Conservation (phyloP, 2,113 vertebrate genomes). For the Cichladusa arquata region DNA sequence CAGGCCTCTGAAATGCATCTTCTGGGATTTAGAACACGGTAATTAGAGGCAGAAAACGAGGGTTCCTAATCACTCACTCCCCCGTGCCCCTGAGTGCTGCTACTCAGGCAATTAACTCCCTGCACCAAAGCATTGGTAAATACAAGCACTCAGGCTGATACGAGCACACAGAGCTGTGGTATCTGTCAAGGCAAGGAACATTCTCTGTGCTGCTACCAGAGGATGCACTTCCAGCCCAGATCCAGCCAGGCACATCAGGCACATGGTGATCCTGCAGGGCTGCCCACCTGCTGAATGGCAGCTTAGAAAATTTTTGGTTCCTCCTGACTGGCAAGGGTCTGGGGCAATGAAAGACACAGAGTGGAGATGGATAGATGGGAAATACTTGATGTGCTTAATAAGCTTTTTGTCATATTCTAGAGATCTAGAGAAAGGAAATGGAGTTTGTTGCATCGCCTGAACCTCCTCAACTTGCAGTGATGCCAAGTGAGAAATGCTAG, state of each 20-base stretch:
- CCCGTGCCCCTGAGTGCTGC: slow-evolving; percentile 37
- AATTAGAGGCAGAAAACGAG: slow-evolving; percentile 63
- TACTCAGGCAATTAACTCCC: slow-evolving; percentile 59
- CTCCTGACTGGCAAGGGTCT: rapidly evolving
- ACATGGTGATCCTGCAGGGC: background rate
- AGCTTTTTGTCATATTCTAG: background rate
- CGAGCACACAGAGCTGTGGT: background rate
- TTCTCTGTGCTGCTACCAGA: background rate
- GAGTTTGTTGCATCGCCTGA: background rate
- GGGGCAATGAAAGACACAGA: background rate
- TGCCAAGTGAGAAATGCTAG: background rate
- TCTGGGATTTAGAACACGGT: slow-evolving; percentile 31
- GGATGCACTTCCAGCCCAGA: background rate
- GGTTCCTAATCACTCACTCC: slow-evolving; percentile 50
- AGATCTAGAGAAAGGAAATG: background rate
- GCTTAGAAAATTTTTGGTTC: background rate
- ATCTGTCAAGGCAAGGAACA: background rate
- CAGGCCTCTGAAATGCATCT: background rate
- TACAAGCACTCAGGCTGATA: background rate
- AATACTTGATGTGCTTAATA: background rate
- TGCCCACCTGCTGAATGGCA: rapidly evolving
- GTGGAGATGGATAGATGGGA: background rate
- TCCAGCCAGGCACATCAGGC: rapidly evolving
- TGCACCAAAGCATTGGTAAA: slow-evolving; percentile 30
- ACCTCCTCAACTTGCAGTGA: background rate